phyloP scores from a whole-genome alignment of 1,140 invertebrate genomes.

The Paramacrobiotus metropolitanus region DNA sequence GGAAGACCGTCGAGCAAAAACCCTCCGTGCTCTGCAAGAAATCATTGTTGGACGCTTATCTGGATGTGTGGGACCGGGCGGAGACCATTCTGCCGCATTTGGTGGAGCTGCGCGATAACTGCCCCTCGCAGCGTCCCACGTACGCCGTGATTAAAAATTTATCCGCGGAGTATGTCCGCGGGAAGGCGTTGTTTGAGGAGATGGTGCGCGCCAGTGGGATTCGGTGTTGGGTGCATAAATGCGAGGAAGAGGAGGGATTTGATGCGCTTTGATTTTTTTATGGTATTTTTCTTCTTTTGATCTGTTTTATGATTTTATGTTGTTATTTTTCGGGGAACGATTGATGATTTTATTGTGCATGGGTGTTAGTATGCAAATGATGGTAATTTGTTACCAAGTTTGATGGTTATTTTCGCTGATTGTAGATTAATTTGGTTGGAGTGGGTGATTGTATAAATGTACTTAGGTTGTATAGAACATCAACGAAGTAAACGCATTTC shows the following conservation, averaged over 20 bases:
- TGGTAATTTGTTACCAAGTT: no score
- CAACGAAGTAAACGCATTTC: no score
- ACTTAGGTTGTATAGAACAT: no score
- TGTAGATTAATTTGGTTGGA: no score
- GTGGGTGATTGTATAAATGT: no score
- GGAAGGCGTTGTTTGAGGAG: neutral
- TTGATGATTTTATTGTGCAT: no score
- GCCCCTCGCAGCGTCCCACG: neutral
- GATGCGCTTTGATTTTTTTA: no score
- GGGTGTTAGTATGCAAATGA: no score
- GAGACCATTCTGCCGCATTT: neutral
- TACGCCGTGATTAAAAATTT: neutral
- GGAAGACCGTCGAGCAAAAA: neutral
- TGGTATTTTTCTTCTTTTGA: no score
- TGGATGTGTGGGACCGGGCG: neutral
- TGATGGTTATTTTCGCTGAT: no score
- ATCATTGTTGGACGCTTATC: neutral
- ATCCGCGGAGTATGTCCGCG: neutral
- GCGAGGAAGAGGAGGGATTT: neutral
- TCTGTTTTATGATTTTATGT: no score
- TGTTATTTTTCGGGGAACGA: no score
- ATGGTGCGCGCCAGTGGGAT: neutral
- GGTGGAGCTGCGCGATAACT: neutral
- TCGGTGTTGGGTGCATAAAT: neutral
- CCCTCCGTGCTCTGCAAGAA: neutral